Percentiles rank a stretch among this genome's conserved stretches.
These are phyloP conservation scores for Dreissena polymorpha DNA, from an alignment of 1,140 invertebrate genomes.

Conservation along the genomic window DNA sequence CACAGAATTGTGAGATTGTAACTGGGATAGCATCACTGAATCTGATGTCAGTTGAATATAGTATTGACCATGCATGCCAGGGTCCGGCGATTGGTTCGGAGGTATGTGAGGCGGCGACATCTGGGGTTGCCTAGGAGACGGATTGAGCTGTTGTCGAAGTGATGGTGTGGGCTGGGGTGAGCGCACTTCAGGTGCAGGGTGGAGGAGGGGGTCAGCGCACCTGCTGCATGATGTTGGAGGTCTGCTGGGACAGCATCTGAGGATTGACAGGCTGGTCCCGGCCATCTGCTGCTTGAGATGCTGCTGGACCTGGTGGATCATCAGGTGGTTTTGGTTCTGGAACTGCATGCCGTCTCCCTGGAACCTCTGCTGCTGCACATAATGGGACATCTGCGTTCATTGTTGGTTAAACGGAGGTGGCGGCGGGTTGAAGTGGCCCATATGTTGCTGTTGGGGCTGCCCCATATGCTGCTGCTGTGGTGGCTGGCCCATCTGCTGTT, in stretches of 20 bases:
- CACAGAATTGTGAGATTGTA: conserved; percentile 70
- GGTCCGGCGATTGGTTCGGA: conserved; percentile 74
- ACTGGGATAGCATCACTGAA: conserved; percentile 72
- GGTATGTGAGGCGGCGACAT: conserved; percentile 76
- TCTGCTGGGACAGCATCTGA: conserved; percentile 73
- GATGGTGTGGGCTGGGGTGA: conserved; percentile 90
- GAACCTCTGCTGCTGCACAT: conserved; percentile 62
- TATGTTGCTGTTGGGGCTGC: conserved; percentile 71
- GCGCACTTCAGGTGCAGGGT: conserved; percentile 83
- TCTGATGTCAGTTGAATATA: conserved; percentile 74
- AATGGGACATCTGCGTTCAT: conserved; percentile 71
- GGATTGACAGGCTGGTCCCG: conserved; percentile 72
- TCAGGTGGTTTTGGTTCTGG: conserved; percentile 70
- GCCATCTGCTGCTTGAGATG: conserved; percentile 75
- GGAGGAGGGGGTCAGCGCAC: conserved; percentile 86
- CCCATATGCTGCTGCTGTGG: conserved; percentile 78
- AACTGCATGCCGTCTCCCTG: conserved; percentile 66
- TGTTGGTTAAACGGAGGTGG: conserved; percentile 66
- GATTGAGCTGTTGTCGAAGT: conserved; percentile 83
- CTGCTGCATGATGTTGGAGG: conserved; percentile 86
- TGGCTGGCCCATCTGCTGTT: conserved; percentile 71
- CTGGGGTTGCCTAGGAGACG: conserved; percentile 74
- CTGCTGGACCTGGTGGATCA: conserved; percentile 73
- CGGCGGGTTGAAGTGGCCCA: conserved; percentile 64
- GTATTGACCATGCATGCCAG: conserved; percentile 67